Base-by-base conservation (phyloP, 1,140 invertebrate genomes). In the Danaus plexippus region DNA sequence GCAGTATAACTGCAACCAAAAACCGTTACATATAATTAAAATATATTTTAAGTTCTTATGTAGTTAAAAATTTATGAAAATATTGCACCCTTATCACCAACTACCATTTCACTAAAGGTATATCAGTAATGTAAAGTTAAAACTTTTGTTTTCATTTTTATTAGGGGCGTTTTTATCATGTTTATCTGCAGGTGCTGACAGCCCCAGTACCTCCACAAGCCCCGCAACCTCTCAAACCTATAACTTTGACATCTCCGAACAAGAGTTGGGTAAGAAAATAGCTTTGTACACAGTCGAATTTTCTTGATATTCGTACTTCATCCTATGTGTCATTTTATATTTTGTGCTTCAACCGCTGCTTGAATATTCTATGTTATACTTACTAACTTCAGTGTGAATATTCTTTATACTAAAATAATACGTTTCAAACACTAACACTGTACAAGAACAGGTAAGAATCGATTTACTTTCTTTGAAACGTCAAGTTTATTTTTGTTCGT, bases 251-350 rank as follows among this genome's bases (percentile, higher is more conserved):
- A 64, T 84, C 57, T 63, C 74, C 52, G 79, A 85, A 64, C 75
- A 78, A 60, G 73, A 83, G 55, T 71, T 82, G 58, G 82, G 82
- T 85, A 70, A 84, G 80, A 74, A 48, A 58, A 66, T 48, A 47
- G 13, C 40, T 10, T 32, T 13, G 44, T 45, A 43, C 12, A 54
- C 22, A 52, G 2, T 43, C 11, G 41, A n/a, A 7, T n/a, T 18
- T 11, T 43, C 40, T 51, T 6, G 9, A 22, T 61, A 12, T 59
- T 13, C 43, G 54, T 56, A 11, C 41, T 54, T 32, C 48, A 22
- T 43, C 11, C 13, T 52, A 52, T 52, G 9, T 60, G 60, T 22
- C 40, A 51, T 42, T 47, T 32, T 45, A 47, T 22, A 7, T n/a
- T 53, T 46, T 53, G 22, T 32, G 59, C 59, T 61, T 61, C 42